phyloP scores from a whole-genome alignment of 2,797 vertebrate species.

The Sebastes alutus region DNA sequence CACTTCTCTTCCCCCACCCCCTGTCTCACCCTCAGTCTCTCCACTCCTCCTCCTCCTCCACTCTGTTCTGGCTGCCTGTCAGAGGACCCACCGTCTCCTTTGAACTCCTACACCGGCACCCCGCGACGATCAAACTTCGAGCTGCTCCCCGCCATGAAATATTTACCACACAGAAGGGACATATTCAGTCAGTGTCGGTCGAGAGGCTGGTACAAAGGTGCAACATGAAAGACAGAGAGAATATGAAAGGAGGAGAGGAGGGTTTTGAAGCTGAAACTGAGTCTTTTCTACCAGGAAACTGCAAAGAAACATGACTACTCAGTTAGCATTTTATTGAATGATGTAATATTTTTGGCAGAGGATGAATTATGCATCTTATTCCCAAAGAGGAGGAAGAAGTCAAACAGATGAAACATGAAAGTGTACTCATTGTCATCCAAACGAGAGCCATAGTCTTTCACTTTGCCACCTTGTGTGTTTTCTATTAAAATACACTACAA shows the following conservation, averaged over 20 bases:
- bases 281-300: slow-evolving; percentile 21
- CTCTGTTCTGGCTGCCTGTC: slow-evolving; percentile 71
- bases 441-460: slow-evolving; percentile 5
- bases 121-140: slow-evolving; percentile 77
- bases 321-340: slow-evolving; percentile 59
- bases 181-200: slow-evolving; percentile 66
- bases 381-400: slow-evolving; percentile 18
- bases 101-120: slow-evolving; percentile 79
- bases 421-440: slow-evolving; percentile 8
- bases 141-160: slow-evolving; percentile 78
- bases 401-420: slow-evolving; percentile 34
- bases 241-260: slow-evolving; percentile 58
- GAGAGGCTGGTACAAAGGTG: slow-evolving; percentile 70
- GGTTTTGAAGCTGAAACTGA: slow-evolving; percentile 51
- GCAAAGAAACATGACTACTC: slow-evolving; percentile 44
- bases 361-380: slow-evolving; percentile 60
- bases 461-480: not conserved
- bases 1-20: slow-evolving; percentile 15
- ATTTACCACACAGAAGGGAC: slow-evolving; percentile 79
- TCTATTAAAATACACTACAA: slow-evolving; percentile 1
- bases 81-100: slow-evolving; percentile 74
- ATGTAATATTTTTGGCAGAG: slow-evolving; percentile 55
- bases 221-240: slow-evolving; percentile 70
- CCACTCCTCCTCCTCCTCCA: slow-evolving; percentile 32
- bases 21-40: slow-evolving; percentile 39